These are phyloP conservation scores for Microtus montanus DNA, from an alignment of 2,113 vertebrate species.

Conservation along the genomic window DNA sequence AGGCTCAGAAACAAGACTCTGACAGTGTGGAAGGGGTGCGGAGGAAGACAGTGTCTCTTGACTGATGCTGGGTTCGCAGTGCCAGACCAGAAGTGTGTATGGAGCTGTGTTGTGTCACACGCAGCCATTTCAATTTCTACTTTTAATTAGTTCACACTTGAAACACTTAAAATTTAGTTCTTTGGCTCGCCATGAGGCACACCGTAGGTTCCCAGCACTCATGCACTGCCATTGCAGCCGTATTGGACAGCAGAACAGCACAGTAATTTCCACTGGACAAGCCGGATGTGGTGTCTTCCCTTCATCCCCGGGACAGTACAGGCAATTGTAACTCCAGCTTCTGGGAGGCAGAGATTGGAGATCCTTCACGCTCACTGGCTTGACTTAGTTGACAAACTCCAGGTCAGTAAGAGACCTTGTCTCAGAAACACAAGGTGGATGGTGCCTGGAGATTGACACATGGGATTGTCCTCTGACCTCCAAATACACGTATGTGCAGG, in stretches of 20 bases:
- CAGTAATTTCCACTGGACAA: too few species aligned
- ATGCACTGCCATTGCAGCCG: not conserved
- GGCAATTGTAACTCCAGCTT: not conserved
- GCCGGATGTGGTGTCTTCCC: not conserved
- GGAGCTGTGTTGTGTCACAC: not conserved
- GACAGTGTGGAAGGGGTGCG: rapidly evolving
- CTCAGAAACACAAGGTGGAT: not conserved
- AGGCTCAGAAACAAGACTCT: not conserved
- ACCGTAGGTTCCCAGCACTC: not conserved
- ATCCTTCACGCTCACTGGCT: too few species aligned
- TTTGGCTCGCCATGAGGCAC: not conserved
- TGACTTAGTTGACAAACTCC: not conserved
- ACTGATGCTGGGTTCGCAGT: not conserved
- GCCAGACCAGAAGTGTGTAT: not conserved
- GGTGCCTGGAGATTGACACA: not conserved
- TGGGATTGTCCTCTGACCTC: not conserved
- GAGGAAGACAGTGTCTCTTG: not conserved
- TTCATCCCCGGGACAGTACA: not conserved
- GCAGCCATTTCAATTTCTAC: not conserved
- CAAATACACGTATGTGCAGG: not conserved
- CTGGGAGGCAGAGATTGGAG: not conserved
- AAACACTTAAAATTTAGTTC: not conserved
- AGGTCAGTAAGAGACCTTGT: not conserved
- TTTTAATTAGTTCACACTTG: not conserved
- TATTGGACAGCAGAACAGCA: not conserved